Percentiles rank a stretch among this genome's conserved stretches.
Evolutionary conservation across 2,113 vertebrate species (phyloP).

Genomic region (Caracal caracal): DNA sequence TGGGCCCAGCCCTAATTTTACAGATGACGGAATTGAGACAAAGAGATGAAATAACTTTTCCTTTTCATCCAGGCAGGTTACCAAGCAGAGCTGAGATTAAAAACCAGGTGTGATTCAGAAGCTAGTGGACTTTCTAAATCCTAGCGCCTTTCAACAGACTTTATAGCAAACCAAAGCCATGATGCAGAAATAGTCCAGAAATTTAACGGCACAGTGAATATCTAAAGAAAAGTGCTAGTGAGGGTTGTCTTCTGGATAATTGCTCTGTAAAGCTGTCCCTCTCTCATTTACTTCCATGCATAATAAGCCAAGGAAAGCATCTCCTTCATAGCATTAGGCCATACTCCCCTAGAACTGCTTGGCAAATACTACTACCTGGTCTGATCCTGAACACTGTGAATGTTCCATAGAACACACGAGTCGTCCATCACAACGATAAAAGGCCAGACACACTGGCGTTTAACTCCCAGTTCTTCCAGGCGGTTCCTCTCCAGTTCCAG

Average conservation of each 20-base stretch:
- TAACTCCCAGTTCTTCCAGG: slow-evolving; percentile 93
- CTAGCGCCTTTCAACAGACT: not conserved
- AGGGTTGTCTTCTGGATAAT: not conserved
- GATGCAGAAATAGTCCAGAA: not conserved
- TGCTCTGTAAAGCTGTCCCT: not conserved
- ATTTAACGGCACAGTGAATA: not conserved
- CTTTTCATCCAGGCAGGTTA: not conserved
- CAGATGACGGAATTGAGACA: not conserved
- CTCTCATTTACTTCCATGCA: not conserved
- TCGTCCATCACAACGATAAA: slow-evolving; percentile 98
- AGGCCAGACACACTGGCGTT: slow-evolving; percentile 96
- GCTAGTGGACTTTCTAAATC: not conserved
- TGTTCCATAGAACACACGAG: slow-evolving; percentile 96
- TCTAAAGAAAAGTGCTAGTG: not conserved
- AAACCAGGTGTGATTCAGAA: not conserved
- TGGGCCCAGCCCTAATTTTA: not conserved
- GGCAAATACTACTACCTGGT: slow-evolving; percentile 83
- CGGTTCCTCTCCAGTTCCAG: slow-evolving; percentile 97
- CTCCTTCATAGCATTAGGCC: not conserved
- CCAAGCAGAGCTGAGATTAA: not conserved
- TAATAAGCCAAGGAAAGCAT: not conserved
- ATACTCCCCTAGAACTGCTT: not conserved
- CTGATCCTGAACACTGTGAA: slow-evolving; percentile 87
- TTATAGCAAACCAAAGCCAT: not conserved
- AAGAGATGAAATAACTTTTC: not conserved